Base-by-base conservation (phyloP, 2,888 invertebrate species). In the Heliconius charithonia region DNA sequence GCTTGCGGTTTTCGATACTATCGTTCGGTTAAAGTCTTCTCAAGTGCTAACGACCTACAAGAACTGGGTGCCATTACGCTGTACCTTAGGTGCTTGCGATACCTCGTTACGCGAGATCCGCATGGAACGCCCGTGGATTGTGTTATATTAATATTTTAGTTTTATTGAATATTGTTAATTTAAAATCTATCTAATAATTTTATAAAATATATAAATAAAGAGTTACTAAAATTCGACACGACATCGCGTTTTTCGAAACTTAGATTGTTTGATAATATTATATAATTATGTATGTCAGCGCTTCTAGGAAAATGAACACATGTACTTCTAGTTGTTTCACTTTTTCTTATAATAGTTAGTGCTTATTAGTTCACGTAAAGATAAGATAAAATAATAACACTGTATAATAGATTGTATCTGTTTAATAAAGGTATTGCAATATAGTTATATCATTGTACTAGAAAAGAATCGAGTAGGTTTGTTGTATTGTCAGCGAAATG, bases 1-100 rank as follows among this genome's bases (percentile, higher is more conserved):
- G 69, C 72, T 65, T 80, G 80, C 72, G 80, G 77, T 81, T 79
- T 80, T 76, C 78, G 75, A 80, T 81, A 79, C 65, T 59, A 79
- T 77, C 75, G 71, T 78, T 77, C 62, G 25, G 75, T 66, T 80
- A 77, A 80, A 77, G 76, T 77, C 77, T 80, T 80, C 78, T 65
- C 45, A 79, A 77, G 80, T 80, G 78, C 75, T 80, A 81, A 80
- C 81, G 81, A 80, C 76, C 80, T 78, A 37, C 70, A 63, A 74
- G 76, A 74, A 75, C 81, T 70, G 75, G 76, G 75, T 74, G 75
- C 76, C 66, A 78, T 81, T 78, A 78, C 66, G 51, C 32, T 56
- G 59, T 70, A 37, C 22, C 65, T 75, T 4, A 56, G 73, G 70
- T 76, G 32, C 73, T 62, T 51, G 65, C 29, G 41, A 75, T 77